Evolutionary conservation across 2,888 invertebrate genomes (phyloP).

Genomic region (Xestobium rufovillosum): DNA sequence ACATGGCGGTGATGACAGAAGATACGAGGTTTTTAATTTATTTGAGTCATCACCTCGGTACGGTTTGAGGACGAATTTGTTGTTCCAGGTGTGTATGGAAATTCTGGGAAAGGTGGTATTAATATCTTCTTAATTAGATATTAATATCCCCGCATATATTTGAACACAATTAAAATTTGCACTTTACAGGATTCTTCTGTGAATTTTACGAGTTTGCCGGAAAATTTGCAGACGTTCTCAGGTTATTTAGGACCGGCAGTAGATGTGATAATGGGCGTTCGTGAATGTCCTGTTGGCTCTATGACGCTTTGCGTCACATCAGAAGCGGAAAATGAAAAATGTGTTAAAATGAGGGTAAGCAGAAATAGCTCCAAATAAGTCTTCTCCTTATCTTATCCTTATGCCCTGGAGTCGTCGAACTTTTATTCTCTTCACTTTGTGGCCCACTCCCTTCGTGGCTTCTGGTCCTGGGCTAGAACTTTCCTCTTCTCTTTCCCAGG

Average conservation of each 20-base stretch:
- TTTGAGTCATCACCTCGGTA: conserved; percentile 66
- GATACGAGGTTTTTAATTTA: conserved; percentile 58
- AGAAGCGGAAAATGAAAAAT: conserved; percentile 82
- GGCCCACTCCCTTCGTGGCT: no score
- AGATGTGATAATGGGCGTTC: conserved; percentile 63
- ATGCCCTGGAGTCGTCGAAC: no score
- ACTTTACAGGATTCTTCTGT: conserved; percentile 70
- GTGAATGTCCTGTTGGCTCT: conserved; percentile 76
- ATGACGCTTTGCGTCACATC: conserved; percentile 89
- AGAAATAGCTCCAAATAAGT: no score
- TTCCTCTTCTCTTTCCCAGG: no score
- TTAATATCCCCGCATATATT: no score
- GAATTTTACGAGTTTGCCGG: conserved; percentile 57
- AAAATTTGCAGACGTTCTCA: conserved; percentile 68
- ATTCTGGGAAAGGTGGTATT: not conserved
- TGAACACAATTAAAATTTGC: no score
- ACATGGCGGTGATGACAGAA: conserved; percentile 24
- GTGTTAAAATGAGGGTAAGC: conserved; percentile 80
- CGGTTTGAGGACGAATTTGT: conserved; percentile 62
- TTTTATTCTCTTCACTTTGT: no score
- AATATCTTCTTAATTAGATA: no score
- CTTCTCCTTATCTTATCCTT: no score
- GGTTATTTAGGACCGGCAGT: conserved; percentile 64
- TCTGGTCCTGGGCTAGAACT: no score
- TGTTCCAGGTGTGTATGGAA: conserved; percentile 63